phyloP scores from a whole-genome alignment of 2,797 vertebrate species.

The Sebastes itinus region DNA sequence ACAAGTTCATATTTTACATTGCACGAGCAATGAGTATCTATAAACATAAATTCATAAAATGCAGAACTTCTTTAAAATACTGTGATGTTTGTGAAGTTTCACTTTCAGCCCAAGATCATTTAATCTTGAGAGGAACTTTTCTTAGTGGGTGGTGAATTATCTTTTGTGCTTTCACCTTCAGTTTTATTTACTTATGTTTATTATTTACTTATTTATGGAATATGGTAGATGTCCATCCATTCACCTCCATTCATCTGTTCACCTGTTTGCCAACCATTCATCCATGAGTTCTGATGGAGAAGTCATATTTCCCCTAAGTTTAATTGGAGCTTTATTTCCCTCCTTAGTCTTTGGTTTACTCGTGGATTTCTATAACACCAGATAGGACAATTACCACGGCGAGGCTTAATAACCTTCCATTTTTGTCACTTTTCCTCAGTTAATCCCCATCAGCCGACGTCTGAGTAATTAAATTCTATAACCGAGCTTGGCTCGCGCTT shows the following conservation, averaged over 20 bases:
- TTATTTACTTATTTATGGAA: background rate
- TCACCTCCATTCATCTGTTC: background rate
- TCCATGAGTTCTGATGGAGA: background rate
- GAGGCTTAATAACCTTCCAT: constrained; percentile 40
- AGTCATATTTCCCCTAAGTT: background rate
- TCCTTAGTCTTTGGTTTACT: constrained; percentile 13
- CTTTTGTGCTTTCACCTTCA: background rate
- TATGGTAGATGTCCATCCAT: background rate
- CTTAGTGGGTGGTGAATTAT: background rate
- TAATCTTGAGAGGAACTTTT: background rate
- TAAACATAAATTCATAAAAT: background rate
- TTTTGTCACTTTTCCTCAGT: constrained; percentile 44
- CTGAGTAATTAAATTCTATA: constrained; percentile 49
- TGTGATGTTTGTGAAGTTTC: background rate
- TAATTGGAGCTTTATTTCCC: constrained; percentile 23
- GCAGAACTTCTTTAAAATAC: background rate
- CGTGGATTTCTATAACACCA: constrained; percentile 24
- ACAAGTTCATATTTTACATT: background rate
- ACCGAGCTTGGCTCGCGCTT: constrained; percentile 13
- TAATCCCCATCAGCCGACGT: constrained; percentile 43
- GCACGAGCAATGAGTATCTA: background rate
- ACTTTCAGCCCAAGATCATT: background rate
- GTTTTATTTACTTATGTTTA: background rate
- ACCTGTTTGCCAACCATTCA: background rate
- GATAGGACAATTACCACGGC: constrained; percentile 30